Evolutionary conservation across 2,888 invertebrate genomes (phyloP).

Genomic region (Chymomyza procnemis): DNA sequence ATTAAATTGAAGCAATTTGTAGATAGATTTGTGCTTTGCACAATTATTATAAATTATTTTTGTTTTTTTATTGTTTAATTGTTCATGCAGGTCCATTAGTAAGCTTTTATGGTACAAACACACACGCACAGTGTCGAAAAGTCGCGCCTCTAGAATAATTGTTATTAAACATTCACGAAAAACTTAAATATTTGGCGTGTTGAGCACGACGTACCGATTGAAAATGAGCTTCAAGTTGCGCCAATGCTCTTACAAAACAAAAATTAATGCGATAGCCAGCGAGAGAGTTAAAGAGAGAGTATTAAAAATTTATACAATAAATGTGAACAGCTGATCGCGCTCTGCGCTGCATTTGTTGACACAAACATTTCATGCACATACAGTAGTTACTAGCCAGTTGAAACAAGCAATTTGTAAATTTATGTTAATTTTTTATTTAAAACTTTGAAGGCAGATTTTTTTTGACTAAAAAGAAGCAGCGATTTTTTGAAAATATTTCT

Average conservation of each 20-base stretch:
- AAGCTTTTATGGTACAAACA: background rate
- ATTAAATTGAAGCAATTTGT: background rate
- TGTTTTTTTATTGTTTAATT: background rate
- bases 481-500: no score
- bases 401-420: background rate
- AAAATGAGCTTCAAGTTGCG: background rate
- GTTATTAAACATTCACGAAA: background rate
- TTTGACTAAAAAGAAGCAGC: no score
- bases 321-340: background rate
- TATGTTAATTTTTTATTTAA: no score
- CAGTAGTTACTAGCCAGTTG: background rate
- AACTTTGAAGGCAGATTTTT: no score
- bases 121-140: background rate
- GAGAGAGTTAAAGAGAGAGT: background rate
- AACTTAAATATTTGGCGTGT: background rate
- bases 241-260: background rate
- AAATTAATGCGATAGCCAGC: background rate
- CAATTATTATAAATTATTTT: background rate
- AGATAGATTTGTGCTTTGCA: background rate
- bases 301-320: background rate
- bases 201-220: background rate
- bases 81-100: background rate
- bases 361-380: background rate
- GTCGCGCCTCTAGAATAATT: background rate
- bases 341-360: background rate